phyloP scores from a whole-genome alignment of 2,113 vertebrate genomes.

The Rhabdornis inornatus region DNA sequence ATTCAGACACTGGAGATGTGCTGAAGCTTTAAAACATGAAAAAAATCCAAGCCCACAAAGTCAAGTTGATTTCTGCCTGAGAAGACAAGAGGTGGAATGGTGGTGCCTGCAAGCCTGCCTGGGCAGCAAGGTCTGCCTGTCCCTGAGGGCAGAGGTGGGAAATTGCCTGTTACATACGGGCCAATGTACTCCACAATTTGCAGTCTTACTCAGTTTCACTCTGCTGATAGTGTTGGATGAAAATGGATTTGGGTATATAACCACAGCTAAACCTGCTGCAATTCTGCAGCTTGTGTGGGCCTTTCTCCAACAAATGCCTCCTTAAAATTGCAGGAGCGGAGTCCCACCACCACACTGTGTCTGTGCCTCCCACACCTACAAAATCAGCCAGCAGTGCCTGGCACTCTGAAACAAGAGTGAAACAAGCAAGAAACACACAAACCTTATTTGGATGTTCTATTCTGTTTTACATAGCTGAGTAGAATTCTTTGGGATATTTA shows the following conservation, averaged over 20 bases:
- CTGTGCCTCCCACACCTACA: fast-evolving
- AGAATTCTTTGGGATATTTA: neutral
- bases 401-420: too few relatives aligned
- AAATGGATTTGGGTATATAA: neutral
- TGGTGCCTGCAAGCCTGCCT: neutral
- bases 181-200: neutral
- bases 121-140: neutral
- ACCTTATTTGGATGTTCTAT: neutral
- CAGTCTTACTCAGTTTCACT: neutral
- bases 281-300: neutral
- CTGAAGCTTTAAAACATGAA: neutral
- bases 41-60: neutral
- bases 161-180: fast-evolving
- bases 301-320: neutral
- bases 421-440: neutral
- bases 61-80: neutral
- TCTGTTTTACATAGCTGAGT: neutral
- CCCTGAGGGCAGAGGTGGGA: neutral
- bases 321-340: neutral
- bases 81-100: neutral
- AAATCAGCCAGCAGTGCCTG: neutral
- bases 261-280: neutral
- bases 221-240: neutral
- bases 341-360: neutral
- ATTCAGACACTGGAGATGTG: neutral